A percentile compares a stretch with the other conserved stretches of the same genome.
These are phyloP conservation scores for Triplophysa siluroides DNA, from an alignment of 2,113 vertebrate genomes.

Conservation along the genomic window DNA sequence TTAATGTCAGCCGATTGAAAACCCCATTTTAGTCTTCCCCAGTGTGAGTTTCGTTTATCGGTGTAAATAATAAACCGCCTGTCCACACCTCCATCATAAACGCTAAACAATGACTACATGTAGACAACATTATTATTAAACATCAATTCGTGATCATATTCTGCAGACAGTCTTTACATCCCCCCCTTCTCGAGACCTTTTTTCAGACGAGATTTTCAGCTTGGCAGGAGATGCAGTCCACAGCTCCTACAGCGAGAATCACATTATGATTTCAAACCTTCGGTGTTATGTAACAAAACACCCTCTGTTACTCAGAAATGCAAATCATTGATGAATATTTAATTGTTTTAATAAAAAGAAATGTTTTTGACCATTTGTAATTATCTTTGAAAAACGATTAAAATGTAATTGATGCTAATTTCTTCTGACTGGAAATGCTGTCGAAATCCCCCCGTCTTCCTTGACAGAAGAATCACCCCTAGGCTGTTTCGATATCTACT, in stretches of 20 bases:
- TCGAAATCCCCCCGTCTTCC: not conserved
- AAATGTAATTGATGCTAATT: not conserved
- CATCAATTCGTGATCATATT: not conserved
- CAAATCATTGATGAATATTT: conserved; percentile 4
- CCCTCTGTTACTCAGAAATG: not conserved
- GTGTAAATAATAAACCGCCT: too few relatives aligned
- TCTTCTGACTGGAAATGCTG: not conserved
- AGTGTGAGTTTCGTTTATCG: too few relatives aligned
- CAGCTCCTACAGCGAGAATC: conserved; percentile 16
- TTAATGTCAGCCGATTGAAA: too few relatives aligned
- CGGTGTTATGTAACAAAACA: conserved; percentile 21
- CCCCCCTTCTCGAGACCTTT: not conserved
- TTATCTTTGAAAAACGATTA: not conserved
- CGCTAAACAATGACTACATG: not conserved
- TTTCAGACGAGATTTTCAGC: conserved; percentile 31
- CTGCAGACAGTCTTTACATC: not conserved
- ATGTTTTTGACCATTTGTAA: not conserved
- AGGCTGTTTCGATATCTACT: not conserved
- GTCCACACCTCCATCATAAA: not conserved
- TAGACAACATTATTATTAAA: too few relatives aligned
- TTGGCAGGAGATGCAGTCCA: conserved; percentile 5
- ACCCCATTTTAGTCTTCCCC: too few relatives aligned
- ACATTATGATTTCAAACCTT: conserved; percentile 33
- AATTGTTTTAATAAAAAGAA: not conserved
- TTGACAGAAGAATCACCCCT: not conserved